Base-by-base conservation (phyloP, 2,888 invertebrate species). In the Empis stercorea region DNA sequence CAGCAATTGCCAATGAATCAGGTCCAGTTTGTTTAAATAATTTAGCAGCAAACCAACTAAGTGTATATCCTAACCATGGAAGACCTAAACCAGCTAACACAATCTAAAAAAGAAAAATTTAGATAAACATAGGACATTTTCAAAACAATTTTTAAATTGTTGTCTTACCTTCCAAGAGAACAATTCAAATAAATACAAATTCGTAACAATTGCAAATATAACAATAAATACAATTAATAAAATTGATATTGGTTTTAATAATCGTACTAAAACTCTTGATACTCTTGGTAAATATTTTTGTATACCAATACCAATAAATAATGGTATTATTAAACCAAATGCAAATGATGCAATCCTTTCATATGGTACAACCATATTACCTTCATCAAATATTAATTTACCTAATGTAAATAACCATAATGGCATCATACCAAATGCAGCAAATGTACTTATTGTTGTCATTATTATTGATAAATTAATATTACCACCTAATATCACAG, bases 381-480 rank as follows among this genome's bases (percentile, higher is more conserved):
- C 84, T 44, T 80, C 74, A 4, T 76, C 70, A 66, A 91, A 88
- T 48, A 89, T 85, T 38, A 74, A 64, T 57, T 75, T 76, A 0
- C 94, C 94, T 39, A 94, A 73, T 0, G 91, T 88, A 63, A 92
- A 88, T 7, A 92, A 72, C 94, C 94, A 95, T 2, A 87, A 61
- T 0, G 94, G 94, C 78, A 94, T 89, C 72, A 89, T 82, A 81
- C 85, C 87, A 59, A 96, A 86, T 0, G 94, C 85, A 1, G 84
- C 82, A 6, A 95, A 66, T 3, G 92, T 95, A 50, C 91, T 86
- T 47, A 93, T 72, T 10, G 93, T 81, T 0, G 96, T 97, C 95
- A 97, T 94, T 14, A 96, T 84, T 43, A 97, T 80, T 0, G 94
- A 94, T 37, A 97, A 73, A 65, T 93, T 86, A 6, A 96, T 77